Conservation (phyloP, 92 coral and sea anemone species). For the Hydrozoanthus gracilis region DNA sequence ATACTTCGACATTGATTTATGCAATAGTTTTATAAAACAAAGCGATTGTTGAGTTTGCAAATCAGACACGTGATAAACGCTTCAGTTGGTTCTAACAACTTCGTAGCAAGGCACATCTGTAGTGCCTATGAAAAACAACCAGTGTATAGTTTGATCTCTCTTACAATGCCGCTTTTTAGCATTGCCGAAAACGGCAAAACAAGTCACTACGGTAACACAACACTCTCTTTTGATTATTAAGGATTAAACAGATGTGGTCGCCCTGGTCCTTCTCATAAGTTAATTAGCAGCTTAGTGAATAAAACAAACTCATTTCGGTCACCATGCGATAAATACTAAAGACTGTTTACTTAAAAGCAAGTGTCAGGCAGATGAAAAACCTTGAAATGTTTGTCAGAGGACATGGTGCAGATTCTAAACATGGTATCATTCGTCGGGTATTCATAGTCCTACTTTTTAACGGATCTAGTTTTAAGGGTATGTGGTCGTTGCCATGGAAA, state of each 20-base stretch:
- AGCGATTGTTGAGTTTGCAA: not conserved
- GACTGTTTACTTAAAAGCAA: slow-evolving; percentile 9
- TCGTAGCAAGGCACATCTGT: not conserved
- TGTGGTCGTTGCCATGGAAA: not conserved
- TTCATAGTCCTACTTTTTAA: not conserved
- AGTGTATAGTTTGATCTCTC: no score
- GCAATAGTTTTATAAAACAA: not conserved
- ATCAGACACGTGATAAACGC: not conserved
- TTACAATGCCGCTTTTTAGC: not conserved
- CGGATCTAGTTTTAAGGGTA: not conserved
- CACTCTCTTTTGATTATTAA: not conserved
- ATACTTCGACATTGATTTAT: not conserved
- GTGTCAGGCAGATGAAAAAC: not conserved
- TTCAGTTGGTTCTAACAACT: not conserved
- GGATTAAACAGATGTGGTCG: not conserved
- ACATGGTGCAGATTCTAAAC: not conserved
- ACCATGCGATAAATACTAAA: not conserved
- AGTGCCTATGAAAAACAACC: not conserved
- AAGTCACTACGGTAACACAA: slow-evolving; percentile 24
- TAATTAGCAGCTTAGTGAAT: not conserved
- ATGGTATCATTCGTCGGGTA: not conserved
- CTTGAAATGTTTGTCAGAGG: not conserved
- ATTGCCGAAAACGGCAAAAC: not conserved
- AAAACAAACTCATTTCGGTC: not conserved
- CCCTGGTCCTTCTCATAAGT: not conserved